Percentiles rank a stretch among this genome's conserved stretches.
Evolutionary conservation across 2,888 invertebrate genomes (phyloP).

Genomic region (Sepioteuthis lessoniana): DNA sequence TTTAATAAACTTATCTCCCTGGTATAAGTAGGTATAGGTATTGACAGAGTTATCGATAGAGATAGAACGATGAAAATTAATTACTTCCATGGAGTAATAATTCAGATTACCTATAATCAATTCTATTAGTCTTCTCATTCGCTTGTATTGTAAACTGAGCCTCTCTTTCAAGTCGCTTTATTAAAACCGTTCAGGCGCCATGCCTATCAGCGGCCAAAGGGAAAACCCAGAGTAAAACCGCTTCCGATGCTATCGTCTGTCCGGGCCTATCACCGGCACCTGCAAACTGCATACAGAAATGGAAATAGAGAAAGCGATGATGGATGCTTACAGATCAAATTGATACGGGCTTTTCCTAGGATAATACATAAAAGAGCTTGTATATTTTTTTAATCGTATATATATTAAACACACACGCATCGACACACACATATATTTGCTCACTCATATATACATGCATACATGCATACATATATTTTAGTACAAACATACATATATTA

Average conservation of each 20-base stretch:
- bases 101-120: neutral
- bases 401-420: neutral
- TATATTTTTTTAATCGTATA: neutral
- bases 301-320: neutral
- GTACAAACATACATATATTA: no score
- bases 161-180: neutral
- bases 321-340: neutral
- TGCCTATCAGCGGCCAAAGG: neutral
- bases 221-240: neutral
- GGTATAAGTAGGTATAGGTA: neutral
- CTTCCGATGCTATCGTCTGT: neutral
- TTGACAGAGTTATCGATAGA: neutral
- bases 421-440: neutral
- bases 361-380: neutral
- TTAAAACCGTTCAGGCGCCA: neutral
- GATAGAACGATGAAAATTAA: slow-evolving; percentile 6
- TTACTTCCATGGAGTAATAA: neutral
- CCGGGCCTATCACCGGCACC: neutral
- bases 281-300: neutral
- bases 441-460: neutral
- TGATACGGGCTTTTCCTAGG: neutral
- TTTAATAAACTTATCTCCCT: slow-evolving; percentile 1
- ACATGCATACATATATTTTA: no score
- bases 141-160: neutral
- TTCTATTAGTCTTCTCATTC: neutral